Evolutionary conservation across 1,140 invertebrate species (phyloP), one percentile per base, ranked within the genome.

Genomic region (Achatina immaculata): DNA sequence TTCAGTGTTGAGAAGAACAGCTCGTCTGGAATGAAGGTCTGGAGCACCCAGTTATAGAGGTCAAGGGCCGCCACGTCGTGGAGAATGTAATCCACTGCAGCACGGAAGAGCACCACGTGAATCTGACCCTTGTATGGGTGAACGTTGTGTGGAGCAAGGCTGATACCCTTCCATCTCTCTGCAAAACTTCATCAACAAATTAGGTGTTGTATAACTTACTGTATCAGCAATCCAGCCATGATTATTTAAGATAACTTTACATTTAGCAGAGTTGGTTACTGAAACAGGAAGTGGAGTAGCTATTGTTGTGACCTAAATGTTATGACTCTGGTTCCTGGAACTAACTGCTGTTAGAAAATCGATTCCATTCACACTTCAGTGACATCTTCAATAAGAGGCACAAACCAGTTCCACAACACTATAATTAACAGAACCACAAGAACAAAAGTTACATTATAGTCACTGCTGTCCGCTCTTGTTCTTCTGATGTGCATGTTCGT

Each of bases 1-100:
- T 88, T 88, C 28, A 88, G 55, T 21, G 84, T 82, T 2, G 83
- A 62, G 71, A 88, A 89, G 55, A 86, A 87, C 3, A 81, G 83
- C 81, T 90, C 89, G 69, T 90, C 88, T 7, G 89, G 88, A 34
- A 84, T 81, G 6, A 62, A 79, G 0, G 85, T 86, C 6, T 85
- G 77, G 65, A 55, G 78, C 28, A 83, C 69, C 89, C 89, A 90
- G 0, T 87, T 73, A 0, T 85, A 48, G n/a, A 90, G 81, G 3
- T 83, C 83, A 28, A 72, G 42, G 31, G 86, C 83, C 43, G 75
- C 77, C 43, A 69, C 42, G 40, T 81, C 81, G 36, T 83, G 76
- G 45, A 86, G 31, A 40, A 86, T 74, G 75, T 83, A 90, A 62
- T 87, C 81, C 43, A 89, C 85, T 58, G 84, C 89, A 16, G 72